A percentile compares a stretch with the other conserved stretches of the same genome.
Evolutionary conservation across 2,113 vertebrate species (phyloP).

Genomic region (Apus apus): DNA sequence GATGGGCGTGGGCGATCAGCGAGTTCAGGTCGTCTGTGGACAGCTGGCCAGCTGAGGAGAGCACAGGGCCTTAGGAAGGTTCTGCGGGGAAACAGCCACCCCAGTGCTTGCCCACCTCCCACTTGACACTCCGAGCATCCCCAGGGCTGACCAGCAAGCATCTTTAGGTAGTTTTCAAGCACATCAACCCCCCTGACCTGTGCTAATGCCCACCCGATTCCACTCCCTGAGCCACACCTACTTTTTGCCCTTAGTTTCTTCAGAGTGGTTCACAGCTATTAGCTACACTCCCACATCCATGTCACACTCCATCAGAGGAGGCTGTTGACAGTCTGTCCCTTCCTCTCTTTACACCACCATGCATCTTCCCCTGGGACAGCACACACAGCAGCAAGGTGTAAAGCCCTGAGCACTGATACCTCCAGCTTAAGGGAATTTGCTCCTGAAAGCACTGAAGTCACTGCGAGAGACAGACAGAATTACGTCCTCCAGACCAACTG

Average conservation of each 20-base stretch:
- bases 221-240: not conserved
- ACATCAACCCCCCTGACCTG: not conserved
- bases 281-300: not conserved
- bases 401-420: fast-evolving
- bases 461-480: not conserved
- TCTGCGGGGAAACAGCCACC: not conserved
- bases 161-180: fast-evolving
- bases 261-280: not conserved
- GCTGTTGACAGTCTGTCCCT: fast-evolving
- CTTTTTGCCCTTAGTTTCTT: not conserved
- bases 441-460: not conserved
- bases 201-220: fast-evolving
- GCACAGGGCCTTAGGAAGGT: not conserved
- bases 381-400: not conserved
- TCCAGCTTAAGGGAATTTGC: not conserved
- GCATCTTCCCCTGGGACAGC: not conserved
- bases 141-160: fast-evolving
- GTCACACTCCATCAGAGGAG: not conserved
- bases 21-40: slow-evolving; percentile 90
- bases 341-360: not conserved
- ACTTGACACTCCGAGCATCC: fast-evolving
- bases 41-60: slow-evolving; percentile 83
- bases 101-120: fast-evolving
- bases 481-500: not conserved
- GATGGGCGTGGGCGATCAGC: slow-evolving; percentile 93